Evolutionary conservation across 2,113 vertebrate species (phyloP).

Genomic region (Irena cyanogastra): DNA sequence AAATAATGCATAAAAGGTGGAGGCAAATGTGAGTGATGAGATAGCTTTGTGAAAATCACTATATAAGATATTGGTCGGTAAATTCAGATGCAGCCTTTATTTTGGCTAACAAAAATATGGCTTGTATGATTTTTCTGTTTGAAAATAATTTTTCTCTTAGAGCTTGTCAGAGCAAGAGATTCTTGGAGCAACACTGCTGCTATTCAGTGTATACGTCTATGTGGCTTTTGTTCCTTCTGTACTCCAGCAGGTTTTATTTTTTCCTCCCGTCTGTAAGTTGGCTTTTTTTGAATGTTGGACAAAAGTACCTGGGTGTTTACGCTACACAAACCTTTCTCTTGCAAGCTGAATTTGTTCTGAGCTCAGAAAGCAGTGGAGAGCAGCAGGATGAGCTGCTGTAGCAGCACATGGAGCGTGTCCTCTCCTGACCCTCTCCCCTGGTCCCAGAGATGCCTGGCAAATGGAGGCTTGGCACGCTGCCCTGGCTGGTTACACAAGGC

Average conservation of each 20-base stretch:
- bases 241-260: neutral
- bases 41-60: neutral
- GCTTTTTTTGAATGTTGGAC: neutral
- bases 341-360: neutral
- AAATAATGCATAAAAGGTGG: neutral
- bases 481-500: conserved; percentile 54
- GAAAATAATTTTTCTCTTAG: neutral
- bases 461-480: conserved; percentile 63
- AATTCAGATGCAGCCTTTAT: neutral
- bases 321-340: neutral
- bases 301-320: neutral
- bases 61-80: neutral
- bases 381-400: neutral
- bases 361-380: neutral
- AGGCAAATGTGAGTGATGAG: accelerated
- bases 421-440: conserved; percentile 45
- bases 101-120: neutral
- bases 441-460: conserved; percentile 45
- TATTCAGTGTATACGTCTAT: neutral
- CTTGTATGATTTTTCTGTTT: neutral
- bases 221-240: neutral
- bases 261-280: neutral
- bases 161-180: neutral
- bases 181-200: accelerated
- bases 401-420: conserved; percentile 63